A percentile compares a stretch with the other conserved stretches of the same genome.
Conservation (phyloP, 2,797 vertebrate species). For the Heterohyrax brucei region DNA sequence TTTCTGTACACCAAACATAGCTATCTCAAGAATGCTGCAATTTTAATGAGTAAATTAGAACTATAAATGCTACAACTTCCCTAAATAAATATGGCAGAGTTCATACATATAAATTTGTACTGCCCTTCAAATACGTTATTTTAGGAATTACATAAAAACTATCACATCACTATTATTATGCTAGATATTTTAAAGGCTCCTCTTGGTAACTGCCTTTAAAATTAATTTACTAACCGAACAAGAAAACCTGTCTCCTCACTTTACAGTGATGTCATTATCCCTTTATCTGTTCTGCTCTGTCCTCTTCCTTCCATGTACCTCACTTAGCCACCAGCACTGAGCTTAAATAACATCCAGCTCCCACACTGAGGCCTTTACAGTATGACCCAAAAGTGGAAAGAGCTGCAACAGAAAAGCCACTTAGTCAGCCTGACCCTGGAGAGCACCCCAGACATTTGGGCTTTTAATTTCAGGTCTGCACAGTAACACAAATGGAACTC, state of each 20-base stretch:
- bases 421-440: background rate
- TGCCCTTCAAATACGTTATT: background rate
- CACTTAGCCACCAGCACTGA: background rate
- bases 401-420: background rate
- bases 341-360: background rate
- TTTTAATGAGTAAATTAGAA: constrained; percentile 29
- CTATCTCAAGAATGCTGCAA: background rate
- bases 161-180: background rate
- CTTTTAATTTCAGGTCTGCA: too few species aligned
- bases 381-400: background rate
- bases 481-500: background rate
- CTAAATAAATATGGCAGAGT: background rate
- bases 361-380: background rate
- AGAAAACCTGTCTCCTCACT: background rate
- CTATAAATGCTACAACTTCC: constrained; percentile 12
- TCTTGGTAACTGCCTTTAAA: constrained; percentile 62
- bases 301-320: background rate
- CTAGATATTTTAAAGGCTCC: background rate
- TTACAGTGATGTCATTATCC: background rate
- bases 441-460: background rate
- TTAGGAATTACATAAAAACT: background rate
- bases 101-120: background rate
- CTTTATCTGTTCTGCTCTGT: background rate
- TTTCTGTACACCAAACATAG: constrained; percentile 36
- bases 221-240: constrained; percentile 44